These are phyloP conservation scores for Hypomecis atomaria DNA, from an alignment of 2,888 invertebrate genomes.

Conservation along the genomic window DNA sequence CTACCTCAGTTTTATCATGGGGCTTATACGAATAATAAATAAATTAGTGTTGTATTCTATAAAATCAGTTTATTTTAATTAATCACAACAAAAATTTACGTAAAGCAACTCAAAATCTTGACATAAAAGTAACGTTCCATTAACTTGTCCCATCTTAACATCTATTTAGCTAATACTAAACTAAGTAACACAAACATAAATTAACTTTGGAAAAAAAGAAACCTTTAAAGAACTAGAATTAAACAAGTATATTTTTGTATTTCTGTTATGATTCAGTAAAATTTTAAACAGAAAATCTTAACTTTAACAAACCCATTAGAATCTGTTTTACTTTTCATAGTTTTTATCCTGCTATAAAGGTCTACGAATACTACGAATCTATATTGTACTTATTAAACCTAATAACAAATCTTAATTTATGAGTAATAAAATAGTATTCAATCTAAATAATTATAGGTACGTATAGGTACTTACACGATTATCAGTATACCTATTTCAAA, in stretches of 20 bases:
- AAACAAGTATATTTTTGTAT: too few relatives aligned
- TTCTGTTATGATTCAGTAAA: too few relatives aligned
- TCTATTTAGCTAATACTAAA: slow-evolving; percentile 12
- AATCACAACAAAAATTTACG: slow-evolving; percentile 62
- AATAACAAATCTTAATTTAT: slow-evolving; percentile 13
- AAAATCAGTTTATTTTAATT: slow-evolving; percentile 54
- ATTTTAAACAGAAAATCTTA: too few relatives aligned
- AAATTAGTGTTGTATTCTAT: slow-evolving; percentile 1
- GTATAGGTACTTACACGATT: slow-evolving; percentile 32
- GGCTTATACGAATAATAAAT: neutral
- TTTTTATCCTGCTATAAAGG: too few relatives aligned
- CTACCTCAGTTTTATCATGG: neutral
- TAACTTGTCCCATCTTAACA: slow-evolving; percentile 1
- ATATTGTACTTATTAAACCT: slow-evolving; percentile 16
- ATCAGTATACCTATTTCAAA: slow-evolving; percentile 42
- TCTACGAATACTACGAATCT: too few relatives aligned
- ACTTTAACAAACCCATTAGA: too few relatives aligned
- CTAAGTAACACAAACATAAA: slow-evolving; percentile 27
- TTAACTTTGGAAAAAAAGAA: slow-evolving; percentile 70
- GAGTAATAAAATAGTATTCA: slow-evolving; percentile 23
- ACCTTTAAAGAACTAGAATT: slow-evolving; percentile 30
- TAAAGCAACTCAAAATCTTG: slow-evolving; percentile 50
- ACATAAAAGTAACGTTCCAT: slow-evolving; percentile 10
- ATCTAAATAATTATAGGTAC: slow-evolving; percentile 21
- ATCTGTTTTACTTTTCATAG: too few relatives aligned